Base-by-base conservation (phyloP, 2,113 vertebrate genomes). In the Coptodon bakossiorum region DNA sequence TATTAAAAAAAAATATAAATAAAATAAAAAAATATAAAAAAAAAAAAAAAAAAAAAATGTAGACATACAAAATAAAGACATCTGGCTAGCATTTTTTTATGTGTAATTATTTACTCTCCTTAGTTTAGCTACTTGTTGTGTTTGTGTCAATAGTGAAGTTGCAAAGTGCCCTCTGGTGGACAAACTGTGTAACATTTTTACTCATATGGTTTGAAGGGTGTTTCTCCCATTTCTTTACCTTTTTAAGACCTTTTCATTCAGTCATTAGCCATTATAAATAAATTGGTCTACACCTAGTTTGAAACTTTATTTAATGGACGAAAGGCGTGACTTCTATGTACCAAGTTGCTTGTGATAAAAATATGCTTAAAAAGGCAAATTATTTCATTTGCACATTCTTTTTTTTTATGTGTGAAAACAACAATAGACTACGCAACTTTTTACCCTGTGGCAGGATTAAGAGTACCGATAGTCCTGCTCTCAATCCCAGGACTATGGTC, bases 41-140 rank as follows among this genome's bases (percentile, higher is more conserved):
- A 2, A 31, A 31, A 34, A 34, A 1, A 0, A 3, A 11, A n/a
- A 22, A 36, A 34, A 53, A 9, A 56, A 1, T 22, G 22, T 31
- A 7, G 31, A n/a, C 31, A 36, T 63, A 2, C 31, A 36, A 63
- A 36, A 36, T 4, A 12, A 63, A 36, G 17, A 63, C 6, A 63
- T 36, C 1, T 63, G 59, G 29, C 16, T 66, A 36, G 17, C 9
- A 11, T 66, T n/a, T 66, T 66, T 16, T n/a, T 66, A 63, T 36
- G 31, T n/a, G 61, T 66, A 36, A 12, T 66, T 66, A 66, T 66
- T 36, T 66, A n/a, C 17, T 36, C 31, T 36, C 31, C 31, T 38
- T 68, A 6, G 6, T 40, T 40, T 38, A 40, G 19, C 4, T 68
- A 40, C 3, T 40, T 68, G 34, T 22, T 68, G 59, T n/a, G 63